These are phyloP conservation scores for Dromiciops gliroides DNA, from an alignment of 2,113 vertebrate genomes.

Conservation along the genomic window DNA sequence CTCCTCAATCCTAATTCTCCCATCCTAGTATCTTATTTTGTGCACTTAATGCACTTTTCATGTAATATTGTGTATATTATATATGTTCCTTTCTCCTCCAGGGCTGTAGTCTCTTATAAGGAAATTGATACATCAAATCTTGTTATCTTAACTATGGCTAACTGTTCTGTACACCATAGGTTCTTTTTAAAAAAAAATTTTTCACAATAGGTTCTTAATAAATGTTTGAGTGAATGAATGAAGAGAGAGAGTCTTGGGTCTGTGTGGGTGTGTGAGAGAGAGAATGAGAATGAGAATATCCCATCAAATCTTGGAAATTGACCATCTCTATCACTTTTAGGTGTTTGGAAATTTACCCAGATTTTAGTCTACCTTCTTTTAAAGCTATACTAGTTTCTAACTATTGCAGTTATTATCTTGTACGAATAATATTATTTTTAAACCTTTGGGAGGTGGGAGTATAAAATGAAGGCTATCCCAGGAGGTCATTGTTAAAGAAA, in stretches of 20 bases:
- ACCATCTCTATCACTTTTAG: background rate
- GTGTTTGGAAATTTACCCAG: background rate
- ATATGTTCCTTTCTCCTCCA: background rate
- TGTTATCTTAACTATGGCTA: background rate
- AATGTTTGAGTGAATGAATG: background rate
- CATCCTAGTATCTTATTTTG: background rate
- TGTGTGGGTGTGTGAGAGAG: too few species aligned
- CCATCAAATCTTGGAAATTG: background rate
- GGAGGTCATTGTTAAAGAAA: conserved; percentile 45
- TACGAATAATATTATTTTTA: background rate
- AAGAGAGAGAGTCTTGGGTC: background rate
- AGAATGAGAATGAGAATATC: too few species aligned
- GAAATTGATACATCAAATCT: background rate
- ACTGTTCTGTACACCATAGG: background rate
- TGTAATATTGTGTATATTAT: background rate
- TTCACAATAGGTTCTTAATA: background rate
- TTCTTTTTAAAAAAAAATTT: too few species aligned
- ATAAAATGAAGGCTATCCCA: conserved; percentile 27
- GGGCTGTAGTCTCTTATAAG: background rate
- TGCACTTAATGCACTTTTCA: background rate
- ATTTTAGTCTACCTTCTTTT: background rate
- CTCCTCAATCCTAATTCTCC: background rate
- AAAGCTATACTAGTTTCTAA: background rate
- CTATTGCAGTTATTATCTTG: background rate
- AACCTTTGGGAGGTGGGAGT: background rate